These are phyloP conservation scores for Chloropsis hardwickii DNA, from an alignment of 2,113 vertebrate genomes.

Conservation along the genomic window DNA sequence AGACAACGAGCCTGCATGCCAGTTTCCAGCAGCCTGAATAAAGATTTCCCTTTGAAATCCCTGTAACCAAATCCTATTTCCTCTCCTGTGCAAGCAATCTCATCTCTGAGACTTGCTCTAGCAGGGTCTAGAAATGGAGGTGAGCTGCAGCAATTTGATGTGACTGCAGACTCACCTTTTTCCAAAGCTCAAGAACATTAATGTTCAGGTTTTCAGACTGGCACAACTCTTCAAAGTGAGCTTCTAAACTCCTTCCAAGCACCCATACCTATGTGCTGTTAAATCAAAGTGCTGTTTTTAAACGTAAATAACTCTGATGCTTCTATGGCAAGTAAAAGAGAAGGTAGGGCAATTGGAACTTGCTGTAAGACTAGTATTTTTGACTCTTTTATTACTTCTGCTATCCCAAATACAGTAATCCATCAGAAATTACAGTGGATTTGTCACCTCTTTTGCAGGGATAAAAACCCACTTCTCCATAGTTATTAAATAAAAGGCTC, in stretches of 20 bases:
- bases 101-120: neutral
- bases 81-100: neutral
- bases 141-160: neutral
- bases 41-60: neutral
- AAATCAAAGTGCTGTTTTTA: neutral
- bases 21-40: neutral
- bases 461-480: conserved; percentile 27
- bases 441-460: neutral
- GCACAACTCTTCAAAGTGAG: neutral
- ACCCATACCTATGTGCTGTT: neutral
- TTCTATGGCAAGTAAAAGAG: neutral
- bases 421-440: conserved; percentile 6
- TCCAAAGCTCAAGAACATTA: neutral
- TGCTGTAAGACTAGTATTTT: neutral
- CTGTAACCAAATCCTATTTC: neutral
- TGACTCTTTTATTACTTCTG: neutral
- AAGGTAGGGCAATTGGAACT: neutral
- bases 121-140: neutral
- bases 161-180: neutral
- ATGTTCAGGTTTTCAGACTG: neutral
- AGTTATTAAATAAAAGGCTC: conserved; percentile 7
- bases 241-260: neutral
- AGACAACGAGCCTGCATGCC: neutral
- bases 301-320: neutral
- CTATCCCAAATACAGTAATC: neutral